phyloP scores from a whole-genome alignment of 2,113 vertebrate genomes.

The Bathybates hornii region DNA sequence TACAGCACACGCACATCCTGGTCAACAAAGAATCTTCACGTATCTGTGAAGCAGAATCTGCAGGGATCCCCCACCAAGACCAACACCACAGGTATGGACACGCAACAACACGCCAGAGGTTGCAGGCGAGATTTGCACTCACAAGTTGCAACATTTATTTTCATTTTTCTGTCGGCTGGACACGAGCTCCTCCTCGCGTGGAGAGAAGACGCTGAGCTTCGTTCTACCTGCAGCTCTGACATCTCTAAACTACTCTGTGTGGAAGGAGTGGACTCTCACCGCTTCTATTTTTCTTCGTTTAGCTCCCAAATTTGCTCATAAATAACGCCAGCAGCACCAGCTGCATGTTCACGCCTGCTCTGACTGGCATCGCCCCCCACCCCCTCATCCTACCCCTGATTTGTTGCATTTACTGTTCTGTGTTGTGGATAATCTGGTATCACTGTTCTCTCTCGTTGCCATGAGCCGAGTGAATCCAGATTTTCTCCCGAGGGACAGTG shows the following conservation, averaged over 20 bases:
- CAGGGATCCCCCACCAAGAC: neutral
- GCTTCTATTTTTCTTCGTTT: neutral
- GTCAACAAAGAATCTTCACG: neutral
- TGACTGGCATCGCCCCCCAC: neutral
- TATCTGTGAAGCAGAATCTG: neutral
- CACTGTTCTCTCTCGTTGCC: neutral
- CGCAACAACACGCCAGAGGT: neutral
- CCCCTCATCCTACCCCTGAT: neutral
- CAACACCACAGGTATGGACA: neutral
- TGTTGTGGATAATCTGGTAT: conserved; percentile 4
- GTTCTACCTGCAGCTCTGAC: neutral
- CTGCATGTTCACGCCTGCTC: neutral
- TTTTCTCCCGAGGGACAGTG: neutral
- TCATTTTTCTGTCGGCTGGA: neutral
- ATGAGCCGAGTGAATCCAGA: neutral
- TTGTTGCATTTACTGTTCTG: conserved; percentile 1
- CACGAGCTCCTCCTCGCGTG: neutral
- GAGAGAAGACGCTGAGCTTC: accelerated
- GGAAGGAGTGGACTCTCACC: neutral
- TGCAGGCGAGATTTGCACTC: neutral
- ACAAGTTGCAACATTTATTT: neutral
- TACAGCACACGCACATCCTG: accelerated
- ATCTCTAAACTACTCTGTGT: neutral
- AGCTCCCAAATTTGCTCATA: neutral
- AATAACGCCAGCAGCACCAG: neutral